Conservation (phyloP, 2,888 invertebrate genomes). For the Tuberolachnus salignus region DNA sequence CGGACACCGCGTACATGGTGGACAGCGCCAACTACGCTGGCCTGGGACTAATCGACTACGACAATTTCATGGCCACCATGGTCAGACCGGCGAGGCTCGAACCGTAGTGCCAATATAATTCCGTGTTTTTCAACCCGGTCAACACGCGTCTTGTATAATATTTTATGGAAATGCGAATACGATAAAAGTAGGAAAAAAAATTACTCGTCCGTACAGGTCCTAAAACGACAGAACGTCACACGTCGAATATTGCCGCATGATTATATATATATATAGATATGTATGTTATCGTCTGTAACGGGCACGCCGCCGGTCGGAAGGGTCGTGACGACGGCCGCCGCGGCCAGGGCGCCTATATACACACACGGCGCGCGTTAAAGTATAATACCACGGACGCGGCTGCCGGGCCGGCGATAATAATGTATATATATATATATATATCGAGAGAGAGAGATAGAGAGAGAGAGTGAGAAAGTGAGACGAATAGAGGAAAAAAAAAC, state of each 20-base stretch:
- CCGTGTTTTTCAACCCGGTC: too few relatives aligned
- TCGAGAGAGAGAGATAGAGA: not conserved
- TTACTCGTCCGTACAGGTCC: too few relatives aligned
- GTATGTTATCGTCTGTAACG: not conserved
- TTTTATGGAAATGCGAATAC: too few relatives aligned
- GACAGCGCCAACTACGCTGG: not conserved
- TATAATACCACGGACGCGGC: not conserved
- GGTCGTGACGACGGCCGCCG: not conserved
- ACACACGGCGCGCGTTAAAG: not conserved
- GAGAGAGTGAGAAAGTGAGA: not conserved
- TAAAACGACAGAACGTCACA: too few relatives aligned
- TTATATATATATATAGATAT: too few relatives aligned
- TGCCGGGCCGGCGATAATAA: constrained; percentile 18
- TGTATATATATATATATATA: too few relatives aligned
- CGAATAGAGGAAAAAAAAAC: not conserved
- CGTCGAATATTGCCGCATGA: not conserved
- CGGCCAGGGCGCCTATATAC: not conserved
- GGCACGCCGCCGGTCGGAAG: not conserved
- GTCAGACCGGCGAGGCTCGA: not conserved
- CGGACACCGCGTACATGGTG: constrained; percentile 4
- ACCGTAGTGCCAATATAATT: not conserved
- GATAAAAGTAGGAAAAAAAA: too few relatives aligned
- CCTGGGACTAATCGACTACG: not conserved
- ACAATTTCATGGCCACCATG: constrained; percentile 16
- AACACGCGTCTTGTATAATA: too few relatives aligned